Conservation (phyloP, 2,888 invertebrate genomes). For the Mycalesis mineus region DNA sequence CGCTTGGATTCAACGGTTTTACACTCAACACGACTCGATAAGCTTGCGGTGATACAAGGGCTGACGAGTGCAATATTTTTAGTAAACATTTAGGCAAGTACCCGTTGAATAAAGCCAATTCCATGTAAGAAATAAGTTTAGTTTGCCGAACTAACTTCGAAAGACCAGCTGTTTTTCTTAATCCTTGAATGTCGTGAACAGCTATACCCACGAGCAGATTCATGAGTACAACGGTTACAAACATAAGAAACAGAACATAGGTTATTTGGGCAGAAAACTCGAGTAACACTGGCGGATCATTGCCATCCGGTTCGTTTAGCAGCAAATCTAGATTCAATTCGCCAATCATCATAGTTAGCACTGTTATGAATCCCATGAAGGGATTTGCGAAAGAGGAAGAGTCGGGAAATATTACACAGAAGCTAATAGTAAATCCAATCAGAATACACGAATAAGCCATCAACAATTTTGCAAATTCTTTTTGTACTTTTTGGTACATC, state of each 20-base stretch:
- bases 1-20: constrained; percentile 89
- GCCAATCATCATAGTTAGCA: constrained; percentile 93
- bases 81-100: constrained; percentile 86
- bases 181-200: constrained; percentile 91
- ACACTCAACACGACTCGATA: constrained; percentile 89
- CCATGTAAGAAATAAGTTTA: constrained; percentile 91
- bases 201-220: constrained; percentile 91
- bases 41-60: constrained; percentile 88
- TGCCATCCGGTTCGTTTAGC: constrained; percentile 86
- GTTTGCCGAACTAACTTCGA: constrained; percentile 91
- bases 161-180: constrained; percentile 90
- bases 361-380: constrained; percentile 89
- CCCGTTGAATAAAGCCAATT: constrained; percentile 87
- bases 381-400: constrained; percentile 90
- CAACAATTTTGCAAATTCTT: constrained; percentile 90
- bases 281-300: constrained; percentile 85
- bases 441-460: constrained; percentile 90
- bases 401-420: constrained; percentile 91
- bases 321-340: constrained; percentile 87
- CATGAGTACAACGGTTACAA: constrained; percentile 92
- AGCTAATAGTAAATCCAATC: constrained; percentile 91
- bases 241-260: constrained; percentile 87
- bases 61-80: constrained; percentile 86
- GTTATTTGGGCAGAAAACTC: constrained; percentile 90
- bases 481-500: constrained; percentile 92